A percentile compares a stretch with the other conserved stretches of the same genome.
phyloP scores from a whole-genome alignment of 2,888 invertebrate genomes.

The Sphecodes monilicornis region DNA sequence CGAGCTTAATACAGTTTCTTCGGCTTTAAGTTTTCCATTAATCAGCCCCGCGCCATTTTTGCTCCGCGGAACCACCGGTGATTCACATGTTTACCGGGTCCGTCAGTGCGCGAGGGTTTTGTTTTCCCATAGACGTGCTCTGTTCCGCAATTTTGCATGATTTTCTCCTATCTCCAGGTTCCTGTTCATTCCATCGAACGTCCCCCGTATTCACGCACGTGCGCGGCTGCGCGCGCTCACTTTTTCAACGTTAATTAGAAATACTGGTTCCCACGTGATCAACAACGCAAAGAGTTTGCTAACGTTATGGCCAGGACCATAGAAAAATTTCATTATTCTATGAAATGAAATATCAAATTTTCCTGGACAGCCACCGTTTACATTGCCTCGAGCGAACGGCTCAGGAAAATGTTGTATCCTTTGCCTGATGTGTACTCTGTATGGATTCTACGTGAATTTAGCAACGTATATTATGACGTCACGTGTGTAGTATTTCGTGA shows the following conservation, averaged over 20 bases:
- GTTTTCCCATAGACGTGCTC: constrained; percentile 4
- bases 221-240: not conserved
- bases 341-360: not conserved
- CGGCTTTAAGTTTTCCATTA: constrained; percentile 51
- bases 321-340: not conserved
- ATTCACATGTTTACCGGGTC: constrained; percentile 43
- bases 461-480: too few relatives aligned
- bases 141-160: not conserved
- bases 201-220: not conserved
- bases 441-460: not conserved
- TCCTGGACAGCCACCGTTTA: not conserved
- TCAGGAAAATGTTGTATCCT: not conserved
- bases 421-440: not conserved
- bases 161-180: not conserved
- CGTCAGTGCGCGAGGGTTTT: constrained; percentile 19
- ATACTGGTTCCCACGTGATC: constrained; percentile 12
- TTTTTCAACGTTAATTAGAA: constrained; percentile 35
- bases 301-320: not conserved
- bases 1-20: constrained; percentile 30
- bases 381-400: not conserved
- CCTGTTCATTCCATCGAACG: not conserved
- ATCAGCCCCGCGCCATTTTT: constrained; percentile 9
- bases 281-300: not conserved
- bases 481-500: too few relatives aligned
- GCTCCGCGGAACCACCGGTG: not conserved